Evolutionary conservation across 2,797 vertebrate genomes (phyloP).

Genomic region (Enteromius anoplus): DNA sequence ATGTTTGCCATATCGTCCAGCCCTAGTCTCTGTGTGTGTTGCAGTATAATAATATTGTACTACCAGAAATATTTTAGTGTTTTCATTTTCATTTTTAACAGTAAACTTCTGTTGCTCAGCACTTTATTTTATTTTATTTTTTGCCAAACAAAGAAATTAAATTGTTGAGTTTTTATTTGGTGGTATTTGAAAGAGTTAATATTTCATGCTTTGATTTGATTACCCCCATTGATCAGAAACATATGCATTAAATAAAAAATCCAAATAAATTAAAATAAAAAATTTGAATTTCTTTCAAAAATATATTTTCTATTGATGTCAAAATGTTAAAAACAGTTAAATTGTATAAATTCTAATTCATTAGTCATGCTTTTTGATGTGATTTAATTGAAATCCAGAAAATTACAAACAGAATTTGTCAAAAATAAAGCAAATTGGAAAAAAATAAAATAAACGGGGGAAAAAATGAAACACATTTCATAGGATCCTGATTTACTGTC

Average conservation of each 20-base stretch:
- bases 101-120: neutral
- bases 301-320: neutral
- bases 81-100: neutral
- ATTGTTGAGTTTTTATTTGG: neutral
- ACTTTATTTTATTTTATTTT: neutral
- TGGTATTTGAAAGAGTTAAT: neutral
- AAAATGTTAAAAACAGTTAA: neutral
- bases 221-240: neutral
- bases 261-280: neutral
- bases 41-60: neutral
- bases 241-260: neutral
- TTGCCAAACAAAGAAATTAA: neutral
- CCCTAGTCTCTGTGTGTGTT: neutral
- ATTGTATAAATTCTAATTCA: no score
- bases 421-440: neutral
- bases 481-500: neutral
- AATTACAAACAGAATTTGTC: neutral
- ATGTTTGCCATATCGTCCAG: no score
- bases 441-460: neutral
- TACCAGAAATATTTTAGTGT: neutral
- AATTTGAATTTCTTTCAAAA: neutral
- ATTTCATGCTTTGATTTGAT: neutral
- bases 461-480: neutral
- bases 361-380: neutral
- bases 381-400: neutral